These are phyloP conservation scores for Turritopsis rubra DNA, from an alignment of 30 jellyfish, hydroid and myxozoan species.

Conservation along the genomic window DNA sequence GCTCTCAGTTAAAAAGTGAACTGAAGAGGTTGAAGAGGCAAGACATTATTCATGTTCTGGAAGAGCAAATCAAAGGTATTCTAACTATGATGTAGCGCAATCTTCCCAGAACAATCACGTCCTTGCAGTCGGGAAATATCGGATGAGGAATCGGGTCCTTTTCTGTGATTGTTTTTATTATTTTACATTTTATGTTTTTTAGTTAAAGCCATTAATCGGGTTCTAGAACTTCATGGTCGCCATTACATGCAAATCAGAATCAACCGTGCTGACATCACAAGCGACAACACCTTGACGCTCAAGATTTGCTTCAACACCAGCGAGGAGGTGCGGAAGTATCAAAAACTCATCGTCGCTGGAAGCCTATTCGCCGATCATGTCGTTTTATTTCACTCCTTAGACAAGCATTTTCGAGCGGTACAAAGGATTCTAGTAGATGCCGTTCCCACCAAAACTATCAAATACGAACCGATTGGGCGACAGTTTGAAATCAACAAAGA, in stretches of 20 bases:
- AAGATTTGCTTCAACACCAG: background rate
- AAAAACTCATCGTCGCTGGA: background rate
- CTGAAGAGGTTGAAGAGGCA: conserved; percentile 1
- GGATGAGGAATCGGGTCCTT: too few relatives aligned
- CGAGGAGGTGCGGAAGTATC: conserved; percentile 3
- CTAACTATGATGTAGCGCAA: background rate
- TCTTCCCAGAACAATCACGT: background rate
- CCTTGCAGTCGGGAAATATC: background rate
- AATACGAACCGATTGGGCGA: conserved; percentile 1
- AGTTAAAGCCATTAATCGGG: background rate
- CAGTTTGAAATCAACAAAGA: conserved; percentile 13
- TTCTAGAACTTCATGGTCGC: conserved; percentile 12
- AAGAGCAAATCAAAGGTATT: background rate
- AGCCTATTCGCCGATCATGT: background rate
- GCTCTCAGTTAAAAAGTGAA: background rate
- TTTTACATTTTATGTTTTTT: background rate
- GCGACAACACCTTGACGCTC: background rate
- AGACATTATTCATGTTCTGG: background rate
- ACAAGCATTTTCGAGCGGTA: background rate
- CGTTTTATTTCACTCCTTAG: background rate
- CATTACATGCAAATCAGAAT: conserved; percentile 11
- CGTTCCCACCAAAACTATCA: background rate
- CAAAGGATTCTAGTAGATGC: conserved; percentile 4
- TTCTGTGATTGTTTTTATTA: background rate
- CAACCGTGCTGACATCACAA: conserved; percentile 16